These are phyloP conservation scores for Pao palembangensis DNA, from an alignment of 2,113 vertebrate species.

Conservation along the genomic window DNA sequence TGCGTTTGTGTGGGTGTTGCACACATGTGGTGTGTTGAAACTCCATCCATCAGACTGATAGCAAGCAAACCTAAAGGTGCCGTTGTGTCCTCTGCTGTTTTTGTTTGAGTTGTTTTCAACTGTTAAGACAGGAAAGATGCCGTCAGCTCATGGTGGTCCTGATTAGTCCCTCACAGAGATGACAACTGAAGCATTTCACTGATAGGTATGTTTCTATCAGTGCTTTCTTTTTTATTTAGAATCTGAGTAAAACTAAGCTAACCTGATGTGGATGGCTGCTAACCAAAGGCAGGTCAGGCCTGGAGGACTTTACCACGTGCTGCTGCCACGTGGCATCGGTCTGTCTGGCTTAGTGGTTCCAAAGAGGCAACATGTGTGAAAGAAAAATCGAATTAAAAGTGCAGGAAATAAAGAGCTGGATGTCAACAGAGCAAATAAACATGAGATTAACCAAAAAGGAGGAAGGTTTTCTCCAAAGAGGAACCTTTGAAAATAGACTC, in stretches of 20 bases:
- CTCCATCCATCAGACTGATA: too few relatives aligned
- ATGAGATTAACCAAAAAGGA: constrained; percentile 15
- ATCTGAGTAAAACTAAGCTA: background rate
- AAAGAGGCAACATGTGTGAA: constrained; percentile 2
- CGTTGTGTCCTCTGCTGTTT: background rate
- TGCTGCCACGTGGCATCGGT: constrained; percentile 27
- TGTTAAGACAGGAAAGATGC: too few relatives aligned
- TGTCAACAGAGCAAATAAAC: constrained; percentile 3
- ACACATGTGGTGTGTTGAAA: too few relatives aligned
- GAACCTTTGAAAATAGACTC: constrained; percentile 45
- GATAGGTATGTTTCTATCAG: background rate
- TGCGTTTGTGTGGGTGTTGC: too few relatives aligned
- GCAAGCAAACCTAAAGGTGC: too few relatives aligned
- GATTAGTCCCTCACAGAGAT: too few relatives aligned
- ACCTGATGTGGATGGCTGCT: background rate
- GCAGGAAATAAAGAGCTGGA: constrained; percentile 1
- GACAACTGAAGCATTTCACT: too few relatives aligned
- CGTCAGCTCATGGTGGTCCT: too few relatives aligned
- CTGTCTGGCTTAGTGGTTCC: constrained; percentile 19
- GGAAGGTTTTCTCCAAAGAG: constrained; percentile 49
- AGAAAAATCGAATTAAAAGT: background rate
- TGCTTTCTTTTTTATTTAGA: background rate
- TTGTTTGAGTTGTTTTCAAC: too few relatives aligned
- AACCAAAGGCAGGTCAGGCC: constrained; percentile 33
- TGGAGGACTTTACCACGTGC: constrained; percentile 12